Base-by-base conservation (phyloP, 2,888 invertebrate species). In the Monopis laevigella region DNA sequence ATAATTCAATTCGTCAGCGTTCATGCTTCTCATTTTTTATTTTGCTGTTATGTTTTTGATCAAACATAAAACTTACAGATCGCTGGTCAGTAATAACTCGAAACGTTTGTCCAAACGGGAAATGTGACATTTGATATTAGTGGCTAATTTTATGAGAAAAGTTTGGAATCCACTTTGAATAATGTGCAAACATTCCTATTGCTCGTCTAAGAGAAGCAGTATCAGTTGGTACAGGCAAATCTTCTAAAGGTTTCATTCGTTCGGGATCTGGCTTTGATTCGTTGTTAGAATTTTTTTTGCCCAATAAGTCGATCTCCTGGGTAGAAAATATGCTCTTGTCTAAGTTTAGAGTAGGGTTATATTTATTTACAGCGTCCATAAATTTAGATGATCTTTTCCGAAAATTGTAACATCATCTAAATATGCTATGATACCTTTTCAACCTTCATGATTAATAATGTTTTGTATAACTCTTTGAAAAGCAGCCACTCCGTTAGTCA, bases 381-480 rank as follows among this genome's bases (percentile, higher is more conserved):
- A 39, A 39, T 27, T 39, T 27, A 11, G 16, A 27, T 39, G 11
- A 13, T 2, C 14, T 2, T 16, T 13, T 14, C 39, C 39, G 16
- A 2, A 27, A 21, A 36, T 12, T 6, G 16, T n/a, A 10, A 36
- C 12, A 21, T n/a, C 16, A 36, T 36, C 36, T 4, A 27, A 27
- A 27, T 27, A 26, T 4, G 14, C 26, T 2, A 7, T 10, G 12
- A 17, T 16, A 3, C 27, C 28, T 11, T 26, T 14, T 19, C 26
- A 19, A 2, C 27, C 12, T 27, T 39, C 39, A 19, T n/a, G 4
- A 19, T 14, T 2, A 11, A 39, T 39, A 17, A 39, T 26, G 14
- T 27, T 27, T 16, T 39, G 8, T 8, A 39, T 13, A 7, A 27
- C 27, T 3, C 39, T 17, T 10, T 39, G 39, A 17, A 39, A 39